Conservation (phyloP, 2,888 invertebrate species). For the Apoda limacodes region DNA sequence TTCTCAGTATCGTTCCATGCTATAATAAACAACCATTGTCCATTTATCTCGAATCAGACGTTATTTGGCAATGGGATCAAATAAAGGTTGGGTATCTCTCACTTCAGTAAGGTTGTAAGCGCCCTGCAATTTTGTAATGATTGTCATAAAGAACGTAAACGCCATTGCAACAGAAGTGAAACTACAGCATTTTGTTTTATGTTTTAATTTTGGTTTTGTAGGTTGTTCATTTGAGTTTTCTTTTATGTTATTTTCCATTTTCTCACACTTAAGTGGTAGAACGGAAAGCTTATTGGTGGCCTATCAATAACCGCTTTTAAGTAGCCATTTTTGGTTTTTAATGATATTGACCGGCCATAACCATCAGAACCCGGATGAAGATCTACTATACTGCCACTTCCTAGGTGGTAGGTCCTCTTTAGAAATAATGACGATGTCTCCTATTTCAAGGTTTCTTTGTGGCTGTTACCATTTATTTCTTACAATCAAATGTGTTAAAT, state of each 20-base stretch:
- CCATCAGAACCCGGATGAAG: slow-evolving; percentile 20
- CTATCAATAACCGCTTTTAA: slow-evolving; percentile 7
- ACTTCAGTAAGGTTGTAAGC: too few species aligned
- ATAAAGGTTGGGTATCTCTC: too few species aligned
- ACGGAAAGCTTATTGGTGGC: slow-evolving; percentile 1
- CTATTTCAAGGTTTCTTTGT: slow-evolving; percentile 15
- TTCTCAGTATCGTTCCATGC: slow-evolving; percentile 11
- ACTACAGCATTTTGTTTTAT: background rate
- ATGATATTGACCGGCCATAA: slow-evolving; percentile 10
- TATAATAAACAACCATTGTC: slow-evolving; percentile 14
- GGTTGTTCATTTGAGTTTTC: background rate
- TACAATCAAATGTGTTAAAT: slow-evolving; percentile 16
- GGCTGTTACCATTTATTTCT: slow-evolving; percentile 19
- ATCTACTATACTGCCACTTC: slow-evolving; percentile 18
- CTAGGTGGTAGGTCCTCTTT: slow-evolving; percentile 19
- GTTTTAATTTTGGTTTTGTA: slow-evolving; percentile 1
- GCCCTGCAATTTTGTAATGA: slow-evolving; percentile 1
- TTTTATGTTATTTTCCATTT: slow-evolving; percentile 3
- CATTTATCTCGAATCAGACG: slow-evolving; percentile 11
- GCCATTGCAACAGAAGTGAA: slow-evolving; percentile 2
- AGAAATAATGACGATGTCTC: slow-evolving; percentile 20
- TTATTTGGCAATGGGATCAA: slow-evolving; percentile 5
- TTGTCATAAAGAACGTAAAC: background rate
- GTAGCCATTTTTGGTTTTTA: slow-evolving; percentile 14
- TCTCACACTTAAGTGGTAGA: too few species aligned